Base-by-base conservation (phyloP, 2,113 vertebrate genomes). In the Orientallactaga bullata region DNA sequence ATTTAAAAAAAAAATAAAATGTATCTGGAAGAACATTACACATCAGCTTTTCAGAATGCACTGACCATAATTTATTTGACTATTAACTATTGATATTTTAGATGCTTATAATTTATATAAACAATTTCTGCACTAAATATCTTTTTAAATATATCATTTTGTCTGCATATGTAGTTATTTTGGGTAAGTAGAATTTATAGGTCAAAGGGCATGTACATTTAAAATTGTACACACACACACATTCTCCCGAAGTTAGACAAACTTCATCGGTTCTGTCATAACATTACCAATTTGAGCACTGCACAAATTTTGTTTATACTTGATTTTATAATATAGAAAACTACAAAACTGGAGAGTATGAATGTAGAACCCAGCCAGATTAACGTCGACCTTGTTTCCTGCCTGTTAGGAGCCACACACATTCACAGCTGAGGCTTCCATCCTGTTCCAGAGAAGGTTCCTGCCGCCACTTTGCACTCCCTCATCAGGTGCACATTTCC, bases 171-270 rank as follows among this genome's bases (percentile, higher is more conserved):
- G 68, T 71, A 84, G 23, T 78, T 76, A 51, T 30, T 81, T 51
- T 86, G 39, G 39, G 58, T 65, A 71, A 82, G 15, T 61, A 71
- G 68, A 95, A 90, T 86, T 89, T 86, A 21, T 74, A 78, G 37
- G 68, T 92, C 55, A 55, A 55, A 55, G 55, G 63, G 74, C 23
- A 61, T 10, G 9, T 30, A 58, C 58, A 58, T 66, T 94, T 85
- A 73, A 35, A 90, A 24, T 66, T 58, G 71, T 17, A 65, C 55
- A 72, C 61, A 8, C 23, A 66, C 23, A 66, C 5, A 69, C 11
- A 47, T 69, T 61, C 37, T 80, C 32, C 39, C 51, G 71, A 90
- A 68, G 35, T 85, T 60, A 86, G 30, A 66, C 60, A 61, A 69
- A 68, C 61, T 89, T 61, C 39, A 82, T 76, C 4, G 68, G 51